Percentiles rank a stretch among this genome's conserved stretches.
phyloP scores from a whole-genome alignment of 2,113 vertebrate species.

The Siniperca knerii region DNA sequence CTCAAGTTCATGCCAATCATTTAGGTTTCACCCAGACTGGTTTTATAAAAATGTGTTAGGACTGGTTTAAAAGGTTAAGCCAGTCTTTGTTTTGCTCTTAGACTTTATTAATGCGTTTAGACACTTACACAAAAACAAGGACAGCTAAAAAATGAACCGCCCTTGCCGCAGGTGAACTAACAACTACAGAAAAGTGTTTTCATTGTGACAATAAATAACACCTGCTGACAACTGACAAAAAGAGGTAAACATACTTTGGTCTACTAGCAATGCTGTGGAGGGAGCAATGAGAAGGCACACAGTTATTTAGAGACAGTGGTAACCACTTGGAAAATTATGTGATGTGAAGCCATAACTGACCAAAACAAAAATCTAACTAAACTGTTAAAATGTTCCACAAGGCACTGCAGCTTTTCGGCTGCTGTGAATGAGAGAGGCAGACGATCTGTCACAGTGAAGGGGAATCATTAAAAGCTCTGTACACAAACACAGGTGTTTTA shows the following conservation, averaged over 20 bases:
- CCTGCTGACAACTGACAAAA: background rate
- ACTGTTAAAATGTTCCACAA: background rate
- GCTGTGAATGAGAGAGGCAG: background rate
- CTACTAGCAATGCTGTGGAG: too few relatives aligned
- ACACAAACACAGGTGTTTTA: constrained; percentile 38
- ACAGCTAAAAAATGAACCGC: background rate
- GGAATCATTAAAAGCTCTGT: constrained; percentile 17
- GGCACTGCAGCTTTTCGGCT: background rate
- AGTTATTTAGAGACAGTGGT: background rate
- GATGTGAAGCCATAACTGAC: background rate
- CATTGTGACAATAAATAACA: background rate
- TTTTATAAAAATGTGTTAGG: background rate
- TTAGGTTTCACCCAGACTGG: background rate
- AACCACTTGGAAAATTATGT: background rate
- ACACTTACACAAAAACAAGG: background rate
- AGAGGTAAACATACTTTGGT: background rate
- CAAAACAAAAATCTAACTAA: background rate
- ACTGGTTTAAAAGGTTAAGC: background rate
- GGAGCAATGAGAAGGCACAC: background rate
- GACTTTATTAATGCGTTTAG: constrained; percentile 3
- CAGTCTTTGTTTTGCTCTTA: constrained; percentile 4
- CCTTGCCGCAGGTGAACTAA: background rate
- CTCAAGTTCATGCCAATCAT: constrained; percentile 4
- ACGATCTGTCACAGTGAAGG: background rate
- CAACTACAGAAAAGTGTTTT: background rate